These are phyloP conservation scores for Polyploca ridens DNA, from an alignment of 2,888 invertebrate genomes.

Conservation along the genomic window DNA sequence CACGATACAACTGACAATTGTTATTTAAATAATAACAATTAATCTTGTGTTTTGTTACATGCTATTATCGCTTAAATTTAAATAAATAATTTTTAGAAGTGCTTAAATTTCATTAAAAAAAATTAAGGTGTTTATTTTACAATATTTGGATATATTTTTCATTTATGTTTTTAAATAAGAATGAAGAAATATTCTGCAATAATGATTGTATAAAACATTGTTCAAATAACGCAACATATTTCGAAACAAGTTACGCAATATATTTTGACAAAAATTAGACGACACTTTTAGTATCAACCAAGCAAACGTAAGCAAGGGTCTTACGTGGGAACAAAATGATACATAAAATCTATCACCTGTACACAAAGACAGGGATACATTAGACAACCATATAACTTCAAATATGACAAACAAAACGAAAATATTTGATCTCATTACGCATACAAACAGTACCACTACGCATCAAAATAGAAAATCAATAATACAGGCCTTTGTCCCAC, in stretches of 20 bases:
- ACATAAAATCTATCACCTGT: constrained; percentile 52
- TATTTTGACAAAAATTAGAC: too few relatives aligned
- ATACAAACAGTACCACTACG: constrained; percentile 57
- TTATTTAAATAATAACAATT: constrained; percentile 70
- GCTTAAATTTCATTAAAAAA: too few relatives aligned
- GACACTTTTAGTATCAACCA: too few relatives aligned
- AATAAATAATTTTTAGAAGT: not conserved
- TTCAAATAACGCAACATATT: too few relatives aligned
- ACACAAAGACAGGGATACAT: constrained; percentile 56
- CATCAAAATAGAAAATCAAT: constrained; percentile 63
- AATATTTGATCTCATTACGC: constrained; percentile 82
- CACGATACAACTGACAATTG: constrained; percentile 44
- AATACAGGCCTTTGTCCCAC: constrained; percentile 50
- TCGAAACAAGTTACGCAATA: too few relatives aligned
- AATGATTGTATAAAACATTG: too few relatives aligned
- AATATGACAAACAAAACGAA: constrained; percentile 77
- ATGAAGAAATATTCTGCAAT: too few relatives aligned
- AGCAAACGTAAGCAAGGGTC: not conserved
- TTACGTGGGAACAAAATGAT: constrained; percentile 36
- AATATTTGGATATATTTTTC: too few relatives aligned
- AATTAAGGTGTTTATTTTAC: too few relatives aligned
- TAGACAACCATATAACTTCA: constrained; percentile 62
- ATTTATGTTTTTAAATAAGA: too few relatives aligned
- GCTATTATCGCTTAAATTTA: constrained; percentile 23
- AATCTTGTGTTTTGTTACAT: constrained; percentile 63